A percentile compares a stretch with the other conserved stretches of the same genome.
Evolutionary conservation across 2,888 invertebrate genomes (phyloP).

Genomic region (Diabrotica balteata): DNA sequence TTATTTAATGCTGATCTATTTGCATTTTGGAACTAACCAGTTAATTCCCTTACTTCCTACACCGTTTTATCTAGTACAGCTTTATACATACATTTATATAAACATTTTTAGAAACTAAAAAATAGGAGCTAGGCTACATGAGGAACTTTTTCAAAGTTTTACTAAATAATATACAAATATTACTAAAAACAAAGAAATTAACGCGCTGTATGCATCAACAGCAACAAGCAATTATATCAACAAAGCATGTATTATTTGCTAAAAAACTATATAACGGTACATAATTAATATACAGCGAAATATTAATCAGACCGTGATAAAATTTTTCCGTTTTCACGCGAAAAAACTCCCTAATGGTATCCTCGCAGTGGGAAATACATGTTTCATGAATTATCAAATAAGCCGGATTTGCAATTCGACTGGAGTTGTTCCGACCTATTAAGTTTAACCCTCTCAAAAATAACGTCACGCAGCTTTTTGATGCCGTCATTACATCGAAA

Average conservation of each 20-base stretch:
- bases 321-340: conserved; percentile 15
- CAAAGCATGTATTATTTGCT: too few species aligned
- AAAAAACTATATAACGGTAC: too few species aligned
- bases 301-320: conserved; percentile 20
- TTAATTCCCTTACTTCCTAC: too few species aligned
- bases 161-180: too few species aligned
- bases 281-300: neutral
- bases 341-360: conserved; percentile 9
- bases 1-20: conserved; percentile 21
- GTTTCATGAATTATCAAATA: conserved; percentile 22
- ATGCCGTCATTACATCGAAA: conserved; percentile 13
- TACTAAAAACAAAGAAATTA: too few species aligned
- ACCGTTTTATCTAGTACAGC: too few species aligned
- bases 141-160: too few species aligned
- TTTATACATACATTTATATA: too few species aligned
- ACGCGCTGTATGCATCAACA: too few species aligned
- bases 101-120: too few species aligned
- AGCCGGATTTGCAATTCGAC: conserved; percentile 28
- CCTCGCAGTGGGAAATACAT: conserved; percentile 23
- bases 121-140: too few species aligned
- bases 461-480: conserved; percentile 10
- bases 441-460: conserved; percentile 26
- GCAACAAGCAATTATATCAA: too few species aligned
- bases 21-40: conserved; percentile 1
- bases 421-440: conserved; percentile 31